Evolutionary conservation across 92 coral and sea anemone genomes (phyloP), one percentile per base, ranked within the genome.

Genomic region (Porites rus): DNA sequence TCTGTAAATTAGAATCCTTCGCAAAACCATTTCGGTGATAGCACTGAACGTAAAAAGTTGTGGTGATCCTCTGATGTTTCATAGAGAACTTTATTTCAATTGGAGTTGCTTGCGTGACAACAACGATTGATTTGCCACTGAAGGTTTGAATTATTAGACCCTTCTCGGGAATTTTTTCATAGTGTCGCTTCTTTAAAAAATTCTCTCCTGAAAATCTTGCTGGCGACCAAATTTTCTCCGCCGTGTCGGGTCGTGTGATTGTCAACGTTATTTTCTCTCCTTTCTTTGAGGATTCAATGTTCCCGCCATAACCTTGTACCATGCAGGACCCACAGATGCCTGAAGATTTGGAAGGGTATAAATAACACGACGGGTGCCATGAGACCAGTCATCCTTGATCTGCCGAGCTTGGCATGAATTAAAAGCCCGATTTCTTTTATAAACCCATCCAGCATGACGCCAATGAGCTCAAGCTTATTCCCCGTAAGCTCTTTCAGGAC

Each of bases 381-480:
- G 19, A 90, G 74, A 6, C 93, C 92, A 22, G 89, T 89, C 80
- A 84, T 84, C 18, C 92, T 78, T 0, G 90, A 89, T 50, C 92
- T 51, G 20, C 89, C 74, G 6, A 89, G 90, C 38, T 89, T 85
- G 8, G 86, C 64, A 10, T 50, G 19, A 2, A 84, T 51, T 6
- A 64, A 46, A 18, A 14, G 7, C n/a, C 93, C 93, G 12, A 90
- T 75, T 63, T 86, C 91, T 6, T 78, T 70, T 8, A 90, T 16
- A 54, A 38, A 90, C 10, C 91, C 56, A 68, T 90, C 90, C 65
- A 87, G 14, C 59, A 76, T 13, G 1, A 88, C 86, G 61, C 89
- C 91, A 75, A 75, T 86, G n/a, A 87, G 76, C 83, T 91, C 91
- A 10, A 91, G 86, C 66, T 91, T 87, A 69, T 87, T 87, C 6